These are phyloP conservation scores for Phenganax subtilis DNA, from an alignment of 92 coral and sea anemone genomes.

Conservation along the genomic window DNA sequence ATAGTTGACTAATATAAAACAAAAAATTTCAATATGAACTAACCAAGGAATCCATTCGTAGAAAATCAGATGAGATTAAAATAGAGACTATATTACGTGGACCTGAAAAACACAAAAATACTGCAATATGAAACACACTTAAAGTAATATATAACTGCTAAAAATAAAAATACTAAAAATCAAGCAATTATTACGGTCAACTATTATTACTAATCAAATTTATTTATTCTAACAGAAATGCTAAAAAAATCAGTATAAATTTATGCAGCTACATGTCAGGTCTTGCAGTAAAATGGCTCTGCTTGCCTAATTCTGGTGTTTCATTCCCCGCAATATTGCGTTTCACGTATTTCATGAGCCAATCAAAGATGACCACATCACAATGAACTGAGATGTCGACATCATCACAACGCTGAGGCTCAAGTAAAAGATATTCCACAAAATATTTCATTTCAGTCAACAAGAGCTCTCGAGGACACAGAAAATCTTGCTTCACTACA, in stretches of 20 bases:
- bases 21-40: conserved; percentile 12
- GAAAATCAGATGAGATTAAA: conserved; percentile 92
- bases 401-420: conserved; percentile 95
- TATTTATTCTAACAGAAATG: neutral
- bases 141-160: too few species aligned
- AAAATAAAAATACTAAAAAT: too few species aligned
- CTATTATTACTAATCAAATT: neutral
- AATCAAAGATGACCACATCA: conserved; percentile 96
- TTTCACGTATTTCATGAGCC: conserved; percentile 98
- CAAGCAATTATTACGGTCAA: too few species aligned
- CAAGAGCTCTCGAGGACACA: conserved; percentile 88
- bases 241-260: neutral
- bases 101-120: conserved; percentile 47
- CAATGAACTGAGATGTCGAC: conserved; percentile 98
- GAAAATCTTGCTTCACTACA: conserved; percentile 87
- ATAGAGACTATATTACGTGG: conserved; percentile 94
- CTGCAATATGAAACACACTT: too few species aligned
- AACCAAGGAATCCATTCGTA: conserved; percentile 96
- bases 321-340: conserved; percentile 56
- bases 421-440: conserved; percentile 90
- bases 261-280: neutral
- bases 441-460: conserved; percentile 91
- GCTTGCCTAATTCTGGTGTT: conserved; percentile 74
- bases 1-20: neutral
- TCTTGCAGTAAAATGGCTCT: neutral